A percentile compares a stretch with the other conserved stretches of the same genome.
Conservation (phyloP, 2,888 invertebrate species). For the Drosophila falleni region DNA sequence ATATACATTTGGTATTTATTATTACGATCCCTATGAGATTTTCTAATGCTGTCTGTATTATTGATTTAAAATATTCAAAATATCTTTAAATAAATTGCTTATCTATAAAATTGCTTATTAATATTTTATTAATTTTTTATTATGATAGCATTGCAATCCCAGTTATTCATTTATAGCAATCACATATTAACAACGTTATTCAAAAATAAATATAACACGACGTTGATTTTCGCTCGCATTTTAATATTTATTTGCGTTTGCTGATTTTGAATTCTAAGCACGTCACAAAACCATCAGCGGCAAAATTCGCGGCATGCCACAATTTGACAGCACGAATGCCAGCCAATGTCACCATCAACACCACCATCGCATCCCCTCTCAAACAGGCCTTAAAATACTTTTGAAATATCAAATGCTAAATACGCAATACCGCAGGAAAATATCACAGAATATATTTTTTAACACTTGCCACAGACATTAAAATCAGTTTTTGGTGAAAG, state of each 20-base stretch:
- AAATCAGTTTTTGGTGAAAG: constrained; percentile 13
- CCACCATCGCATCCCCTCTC: constrained; percentile 21
- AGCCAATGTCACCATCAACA: constrained; percentile 15
- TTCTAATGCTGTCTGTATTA: neutral
- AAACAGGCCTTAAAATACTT: constrained; percentile 11
- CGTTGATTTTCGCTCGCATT: constrained; percentile 48
- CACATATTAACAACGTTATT: constrained; percentile 23
- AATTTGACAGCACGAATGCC: constrained; percentile 25
- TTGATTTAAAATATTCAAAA: neutral
- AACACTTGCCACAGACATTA: constrained; percentile 16
- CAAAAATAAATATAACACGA: constrained; percentile 28
- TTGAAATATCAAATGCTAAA: constrained; percentile 41
- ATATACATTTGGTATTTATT: no score
- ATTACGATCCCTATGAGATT: no score
- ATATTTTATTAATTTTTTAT: constrained; percentile 1
- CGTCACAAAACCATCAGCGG: constrained; percentile 67
- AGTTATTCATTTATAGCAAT: constrained; percentile 17
- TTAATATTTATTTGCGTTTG: constrained; percentile 60
- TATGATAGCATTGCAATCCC: neutral
- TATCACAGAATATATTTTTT: constrained; percentile 26
- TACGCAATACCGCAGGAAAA: constrained; percentile 36
- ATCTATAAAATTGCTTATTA: neutral
- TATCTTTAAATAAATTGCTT: neutral
- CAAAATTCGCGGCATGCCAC: constrained; percentile 48
- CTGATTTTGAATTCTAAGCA: constrained; percentile 64